Evolutionary conservation across 2,797 vertebrate species (phyloP).

Genomic region (Cottoperca gobio): DNA sequence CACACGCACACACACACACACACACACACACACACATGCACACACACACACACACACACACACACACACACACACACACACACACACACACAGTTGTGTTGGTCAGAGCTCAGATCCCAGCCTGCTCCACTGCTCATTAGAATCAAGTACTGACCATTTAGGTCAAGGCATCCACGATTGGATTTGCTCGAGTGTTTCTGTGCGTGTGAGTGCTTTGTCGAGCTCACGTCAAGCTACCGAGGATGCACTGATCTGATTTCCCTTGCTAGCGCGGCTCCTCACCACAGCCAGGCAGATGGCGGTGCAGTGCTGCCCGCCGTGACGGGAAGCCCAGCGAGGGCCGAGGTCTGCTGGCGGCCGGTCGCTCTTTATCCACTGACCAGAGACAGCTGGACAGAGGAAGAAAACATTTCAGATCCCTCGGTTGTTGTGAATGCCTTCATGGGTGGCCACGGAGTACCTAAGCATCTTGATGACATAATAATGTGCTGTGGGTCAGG

Average conservation of each 20-base stretch:
- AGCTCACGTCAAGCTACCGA: constrained; percentile 28
- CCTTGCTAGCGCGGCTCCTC: constrained; percentile 59
- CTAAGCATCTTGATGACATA: constrained; percentile 45
- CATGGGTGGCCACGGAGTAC: constrained; percentile 10
- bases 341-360: background rate
- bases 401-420: constrained; percentile 12
- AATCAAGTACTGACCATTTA: constrained; percentile 71
- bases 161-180: constrained; percentile 45
- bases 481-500: constrained; percentile 23
- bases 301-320: constrained; percentile 45
- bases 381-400: constrained; percentile 28
- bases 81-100: constrained; percentile 1
- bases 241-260: constrained; percentile 70
- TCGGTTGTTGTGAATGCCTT: constrained; percentile 18
- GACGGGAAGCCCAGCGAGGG: constrained; percentile 5
- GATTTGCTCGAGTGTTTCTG: constrained; percentile 5
- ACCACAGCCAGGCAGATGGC: constrained; percentile 70
- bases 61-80: constrained; percentile 3
- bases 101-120: constrained; percentile 36
- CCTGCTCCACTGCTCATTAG: constrained; percentile 59
- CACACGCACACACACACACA: no score
- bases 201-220: constrained; percentile 8
- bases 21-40: no score
- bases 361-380: constrained; percentile 31
- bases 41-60: background rate